These are phyloP conservation scores for Caenorhabditis briggsae DNA, from an alignment of 1,140 invertebrate species.

Conservation along the genomic window DNA sequence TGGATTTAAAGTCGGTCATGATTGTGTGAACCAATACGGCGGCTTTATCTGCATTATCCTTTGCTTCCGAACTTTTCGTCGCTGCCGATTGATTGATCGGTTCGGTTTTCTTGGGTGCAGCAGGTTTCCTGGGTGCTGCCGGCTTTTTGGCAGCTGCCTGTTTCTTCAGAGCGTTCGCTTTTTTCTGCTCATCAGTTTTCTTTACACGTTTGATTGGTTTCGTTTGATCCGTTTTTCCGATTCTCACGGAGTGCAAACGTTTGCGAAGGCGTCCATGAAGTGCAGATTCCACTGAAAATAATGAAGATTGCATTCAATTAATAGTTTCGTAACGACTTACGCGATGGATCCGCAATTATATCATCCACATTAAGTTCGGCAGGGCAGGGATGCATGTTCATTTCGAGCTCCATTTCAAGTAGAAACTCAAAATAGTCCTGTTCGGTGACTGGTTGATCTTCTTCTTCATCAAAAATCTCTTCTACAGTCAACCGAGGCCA, in stretches of 20 bases:
- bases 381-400: background rate
- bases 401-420: background rate
- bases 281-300: slow-evolving; percentile 35
- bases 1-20: too few species aligned
- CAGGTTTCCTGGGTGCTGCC: too few species aligned
- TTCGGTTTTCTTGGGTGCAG: too few species aligned
- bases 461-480: background rate
- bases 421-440: background rate
- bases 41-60: too few species aligned
- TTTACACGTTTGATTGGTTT: too few species aligned
- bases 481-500: background rate
- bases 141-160: too few species aligned
- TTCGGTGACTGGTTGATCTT: background rate
- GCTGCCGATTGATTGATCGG: too few species aligned
- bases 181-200: background rate
- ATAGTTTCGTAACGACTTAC: background rate
- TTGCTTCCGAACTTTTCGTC: too few species aligned
- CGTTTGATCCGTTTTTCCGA: slow-evolving; percentile 1
- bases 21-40: too few species aligned
- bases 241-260: background rate
- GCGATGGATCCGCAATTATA: background rate
- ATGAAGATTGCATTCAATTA: background rate
- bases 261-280: slow-evolving; percentile 28
- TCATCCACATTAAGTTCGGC: background rate
- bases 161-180: too few species aligned